Evolutionary conservation across 2,113 vertebrate genomes (phyloP), one percentile per base, ranked within the genome.

Genomic region (Aegotheles bennettii): DNA sequence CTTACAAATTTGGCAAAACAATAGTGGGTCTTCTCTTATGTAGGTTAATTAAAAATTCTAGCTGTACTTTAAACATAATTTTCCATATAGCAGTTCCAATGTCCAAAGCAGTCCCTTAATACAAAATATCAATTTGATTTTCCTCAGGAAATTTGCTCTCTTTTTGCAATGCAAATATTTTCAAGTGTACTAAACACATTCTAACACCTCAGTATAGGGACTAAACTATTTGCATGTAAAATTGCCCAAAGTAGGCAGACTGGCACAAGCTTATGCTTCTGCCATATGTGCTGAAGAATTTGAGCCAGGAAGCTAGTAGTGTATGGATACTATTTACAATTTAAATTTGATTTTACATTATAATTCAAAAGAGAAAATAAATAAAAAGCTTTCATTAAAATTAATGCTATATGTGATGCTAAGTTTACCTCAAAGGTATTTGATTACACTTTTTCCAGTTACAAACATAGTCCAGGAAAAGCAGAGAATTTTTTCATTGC

Each of bases 91-190:
- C 80, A 91, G 82, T 91, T 36, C 64, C 87, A 57, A 81, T 89
- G 90, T 95, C 94, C 94, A 67, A 83, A 96, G 90, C 92, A 92
- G 75, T 94, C 87, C 89, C 96, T 95, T 97, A 97, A 97, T 97
- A 97, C 69, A 95, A 97, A 97, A 97, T 97, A 98, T 91, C 93
- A 97, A 97, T 97, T 97, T 97, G 95, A 97, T 98, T 97, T 98
- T 98, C 94, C 97, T 97, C 97, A 94, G 90, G 95, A 98, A 95
- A 97, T 97, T 96, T 92, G 38, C 94, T 95, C 96, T 97, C 96
- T 88, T 97, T 98, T 98, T 98, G 97, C 98, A 98, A 97, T 98
- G 98, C 98, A 98, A 98, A 98, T 98, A 98, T 98, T 98, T 98
- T 98, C 95, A 98, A 98, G 98, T 98, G 97, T 98, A 98, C 97